Conservation (phyloP, 1,140 invertebrate species). For the Globodera ellingtonae region DNA sequence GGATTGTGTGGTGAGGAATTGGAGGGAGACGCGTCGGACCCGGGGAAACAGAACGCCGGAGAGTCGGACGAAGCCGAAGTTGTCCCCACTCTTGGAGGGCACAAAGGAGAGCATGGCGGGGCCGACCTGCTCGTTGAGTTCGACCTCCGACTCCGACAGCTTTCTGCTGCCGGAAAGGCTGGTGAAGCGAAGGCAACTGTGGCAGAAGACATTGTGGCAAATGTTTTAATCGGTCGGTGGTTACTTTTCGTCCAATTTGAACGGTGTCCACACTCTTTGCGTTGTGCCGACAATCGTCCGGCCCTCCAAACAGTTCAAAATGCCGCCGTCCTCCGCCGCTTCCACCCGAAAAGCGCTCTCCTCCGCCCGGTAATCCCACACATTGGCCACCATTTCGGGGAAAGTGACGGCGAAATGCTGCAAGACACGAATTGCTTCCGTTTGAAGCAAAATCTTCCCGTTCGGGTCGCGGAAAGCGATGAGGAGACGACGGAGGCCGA, state of each 20-base stretch:
- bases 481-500: background rate
- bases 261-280: background rate
- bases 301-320: background rate
- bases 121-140: background rate
- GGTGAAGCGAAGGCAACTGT: background rate
- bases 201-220: background rate
- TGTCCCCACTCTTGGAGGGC: background rate
- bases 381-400: background rate
- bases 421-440: background rate
- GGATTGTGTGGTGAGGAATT: conserved; percentile 1
- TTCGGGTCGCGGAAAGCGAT: background rate
- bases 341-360: background rate
- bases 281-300: background rate
- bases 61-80: background rate
- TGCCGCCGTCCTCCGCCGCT: background rate
- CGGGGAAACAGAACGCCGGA: conserved; percentile 9
- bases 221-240: background rate
- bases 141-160: background rate
- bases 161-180: background rate
- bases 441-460: background rate
- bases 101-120: background rate
- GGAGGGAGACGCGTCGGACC: background rate
- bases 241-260: background rate
- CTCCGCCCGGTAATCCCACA: background rate
- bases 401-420: background rate